phyloP scores from a whole-genome alignment of 2,113 vertebrate genomes.

The Hippopotamus amphibius region DNA sequence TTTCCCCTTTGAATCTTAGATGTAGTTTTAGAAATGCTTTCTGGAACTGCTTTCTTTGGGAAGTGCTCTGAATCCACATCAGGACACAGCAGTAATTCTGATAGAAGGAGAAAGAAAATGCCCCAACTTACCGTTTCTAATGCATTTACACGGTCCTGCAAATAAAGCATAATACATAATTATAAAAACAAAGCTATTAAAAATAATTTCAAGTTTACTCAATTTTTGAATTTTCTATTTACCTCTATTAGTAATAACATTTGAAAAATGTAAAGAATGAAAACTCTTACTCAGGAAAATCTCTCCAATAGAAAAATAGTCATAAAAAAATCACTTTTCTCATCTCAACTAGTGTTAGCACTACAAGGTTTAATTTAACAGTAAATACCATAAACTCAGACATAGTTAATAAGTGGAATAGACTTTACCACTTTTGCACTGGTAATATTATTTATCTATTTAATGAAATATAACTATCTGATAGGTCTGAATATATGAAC shows the following conservation, averaged over 20 bases:
- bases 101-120: slow-evolving; percentile 71
- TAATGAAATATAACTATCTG: background rate
- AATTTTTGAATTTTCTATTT: slow-evolving; percentile 31
- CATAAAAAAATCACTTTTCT: slow-evolving; percentile 5
- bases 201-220: background rate
- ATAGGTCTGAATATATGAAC: background rate
- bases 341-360: background rate
- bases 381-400: background rate
- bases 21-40: slow-evolving; percentile 62
- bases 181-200: slow-evolving; percentile 71
- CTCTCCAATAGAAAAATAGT: background rate
- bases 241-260: background rate
- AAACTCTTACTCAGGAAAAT: slow-evolving; percentile 41
- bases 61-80: slow-evolving; percentile 54
- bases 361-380: background rate
- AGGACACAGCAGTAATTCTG: slow-evolving; percentile 47
- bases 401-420: background rate
- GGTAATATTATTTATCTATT: background rate
- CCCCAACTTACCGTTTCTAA: slow-evolving; percentile 88
- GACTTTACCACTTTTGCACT: background rate
- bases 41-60: slow-evolving; percentile 48
- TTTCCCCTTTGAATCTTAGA: slow-evolving; percentile 49
- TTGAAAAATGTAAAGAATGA: slow-evolving; percentile 35
- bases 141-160: slow-evolving; percentile 87
- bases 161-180: slow-evolving; percentile 83